A percentile compares a stretch with the other conserved stretches of the same genome.
Evolutionary conservation across 2,888 invertebrate species (phyloP).

Genomic region (Sepiola atlantica): DNA sequence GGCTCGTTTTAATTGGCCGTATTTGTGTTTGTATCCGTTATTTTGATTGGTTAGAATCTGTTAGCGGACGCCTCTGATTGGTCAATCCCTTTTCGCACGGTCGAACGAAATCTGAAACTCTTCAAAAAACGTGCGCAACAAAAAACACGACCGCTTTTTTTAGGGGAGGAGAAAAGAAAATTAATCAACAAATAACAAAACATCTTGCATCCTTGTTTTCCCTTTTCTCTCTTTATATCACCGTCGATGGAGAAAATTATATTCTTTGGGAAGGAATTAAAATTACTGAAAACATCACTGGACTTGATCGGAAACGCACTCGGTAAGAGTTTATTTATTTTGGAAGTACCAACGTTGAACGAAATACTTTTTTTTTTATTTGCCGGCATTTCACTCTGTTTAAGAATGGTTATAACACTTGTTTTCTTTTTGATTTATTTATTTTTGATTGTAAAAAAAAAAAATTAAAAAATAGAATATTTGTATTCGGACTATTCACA

Average conservation of each 20-base stretch:
- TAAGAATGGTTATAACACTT: background rate
- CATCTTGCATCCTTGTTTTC: background rate
- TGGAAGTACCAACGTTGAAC: background rate
- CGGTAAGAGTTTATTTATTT: background rate
- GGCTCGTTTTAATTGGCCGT: background rate
- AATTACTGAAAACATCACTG: constrained; percentile 40
- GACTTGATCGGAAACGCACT: constrained; percentile 45
- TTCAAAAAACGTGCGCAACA: background rate
- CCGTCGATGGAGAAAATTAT: constrained; percentile 47
- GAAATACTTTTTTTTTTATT: background rate
- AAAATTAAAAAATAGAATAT: too few relatives aligned
- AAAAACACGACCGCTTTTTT: background rate
- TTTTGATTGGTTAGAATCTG: background rate
- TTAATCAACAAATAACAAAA: background rate
- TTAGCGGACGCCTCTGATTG: background rate
- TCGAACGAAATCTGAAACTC: background rate
- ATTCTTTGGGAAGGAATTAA: constrained; percentile 35
- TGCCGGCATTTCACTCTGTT: background rate
- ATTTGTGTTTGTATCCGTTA: background rate
- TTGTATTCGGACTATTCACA: too few relatives aligned
- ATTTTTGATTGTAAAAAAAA: too few relatives aligned
- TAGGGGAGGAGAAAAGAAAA: background rate
- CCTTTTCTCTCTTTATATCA: background rate
- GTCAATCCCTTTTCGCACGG: background rate
- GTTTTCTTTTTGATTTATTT: background rate